Conservation (phyloP, 2,888 invertebrate genomes). For the Lasioglossum vierecki region DNA sequence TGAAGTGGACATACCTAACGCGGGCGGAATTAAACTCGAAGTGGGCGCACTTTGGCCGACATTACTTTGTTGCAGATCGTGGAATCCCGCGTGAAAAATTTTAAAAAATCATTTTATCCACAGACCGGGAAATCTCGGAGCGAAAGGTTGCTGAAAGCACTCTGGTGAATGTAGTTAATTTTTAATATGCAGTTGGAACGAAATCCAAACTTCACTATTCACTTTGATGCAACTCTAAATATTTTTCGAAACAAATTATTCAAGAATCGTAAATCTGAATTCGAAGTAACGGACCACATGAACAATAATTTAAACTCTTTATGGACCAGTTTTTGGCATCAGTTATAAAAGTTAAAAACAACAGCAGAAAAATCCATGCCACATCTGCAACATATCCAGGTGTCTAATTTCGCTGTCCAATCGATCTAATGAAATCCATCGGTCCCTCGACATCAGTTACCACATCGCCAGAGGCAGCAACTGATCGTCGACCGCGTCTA, state of each 20-base stretch:
- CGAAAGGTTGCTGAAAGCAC: neutral
- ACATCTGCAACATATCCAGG: neutral
- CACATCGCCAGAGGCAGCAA: neutral
- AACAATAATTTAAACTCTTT: neutral
- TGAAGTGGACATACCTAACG: constrained; percentile 1
- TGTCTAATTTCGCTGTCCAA: neutral
- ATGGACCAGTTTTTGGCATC: neutral
- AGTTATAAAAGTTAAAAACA: neutral
- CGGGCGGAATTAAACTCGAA: neutral
- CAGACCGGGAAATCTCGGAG: neutral
- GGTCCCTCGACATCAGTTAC: neutral
- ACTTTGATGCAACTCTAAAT: too few species aligned
- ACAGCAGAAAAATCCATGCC: neutral
- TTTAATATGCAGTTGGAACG: neutral
- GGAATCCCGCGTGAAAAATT: neutral
- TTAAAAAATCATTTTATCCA: neutral
- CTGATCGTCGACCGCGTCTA: constrained; percentile 21
- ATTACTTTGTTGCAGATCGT: neutral
- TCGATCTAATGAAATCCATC: constrained; percentile 1
- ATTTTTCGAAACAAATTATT: neutral
- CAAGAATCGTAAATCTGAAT: neutral
- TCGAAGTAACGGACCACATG: neutral
- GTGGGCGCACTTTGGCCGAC: neutral
- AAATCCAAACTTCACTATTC: too few species aligned
- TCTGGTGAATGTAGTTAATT: neutral